phyloP scores from a whole-genome alignment of 2,888 invertebrate species.

The Agrilus cyanescens region DNA sequence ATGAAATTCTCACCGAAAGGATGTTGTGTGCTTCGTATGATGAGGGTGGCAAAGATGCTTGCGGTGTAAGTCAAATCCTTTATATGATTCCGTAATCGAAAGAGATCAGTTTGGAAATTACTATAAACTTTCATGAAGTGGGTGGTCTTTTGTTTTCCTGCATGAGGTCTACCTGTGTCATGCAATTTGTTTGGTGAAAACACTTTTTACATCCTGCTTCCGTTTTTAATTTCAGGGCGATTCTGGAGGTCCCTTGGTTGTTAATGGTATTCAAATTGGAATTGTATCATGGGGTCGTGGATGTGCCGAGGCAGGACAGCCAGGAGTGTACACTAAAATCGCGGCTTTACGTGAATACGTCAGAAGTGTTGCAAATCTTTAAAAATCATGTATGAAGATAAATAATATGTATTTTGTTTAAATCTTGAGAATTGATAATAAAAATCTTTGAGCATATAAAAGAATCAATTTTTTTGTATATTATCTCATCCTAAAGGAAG shows the following conservation, averaged over 20 bases:
- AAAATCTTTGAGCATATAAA: too few species aligned
- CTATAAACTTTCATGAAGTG: slow-evolving; percentile 1
- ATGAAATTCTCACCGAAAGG: slow-evolving; percentile 6
- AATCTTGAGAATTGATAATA: too few species aligned
- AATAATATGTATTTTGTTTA: too few species aligned
- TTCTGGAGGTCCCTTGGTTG: slow-evolving; percentile 28
- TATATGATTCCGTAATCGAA: too few species aligned
- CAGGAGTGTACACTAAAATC: slow-evolving; percentile 31
- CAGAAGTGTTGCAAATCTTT: slow-evolving; percentile 15
- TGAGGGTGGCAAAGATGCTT: slow-evolving; percentile 7
- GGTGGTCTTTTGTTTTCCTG: neutral
- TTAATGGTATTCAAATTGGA: slow-evolving; percentile 24
- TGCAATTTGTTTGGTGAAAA: too few species aligned
- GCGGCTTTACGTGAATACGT: slow-evolving; percentile 23
- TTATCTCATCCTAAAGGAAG: too few species aligned
- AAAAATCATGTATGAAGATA: neutral
- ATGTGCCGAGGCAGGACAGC: slow-evolving; percentile 25
- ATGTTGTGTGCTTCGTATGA: slow-evolving; percentile 9
- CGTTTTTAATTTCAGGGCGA: slow-evolving; percentile 21
- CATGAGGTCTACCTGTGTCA: neutral
- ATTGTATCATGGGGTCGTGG: slow-evolving; percentile 29
- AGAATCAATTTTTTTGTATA: too few species aligned
- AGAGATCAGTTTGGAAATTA: slow-evolving; percentile 1
- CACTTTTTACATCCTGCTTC: neutral
- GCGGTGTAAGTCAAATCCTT: slow-evolving; percentile 7